Conservation (phyloP, 2,113 vertebrate genomes). For the Dipodomys spectabilis region DNA sequence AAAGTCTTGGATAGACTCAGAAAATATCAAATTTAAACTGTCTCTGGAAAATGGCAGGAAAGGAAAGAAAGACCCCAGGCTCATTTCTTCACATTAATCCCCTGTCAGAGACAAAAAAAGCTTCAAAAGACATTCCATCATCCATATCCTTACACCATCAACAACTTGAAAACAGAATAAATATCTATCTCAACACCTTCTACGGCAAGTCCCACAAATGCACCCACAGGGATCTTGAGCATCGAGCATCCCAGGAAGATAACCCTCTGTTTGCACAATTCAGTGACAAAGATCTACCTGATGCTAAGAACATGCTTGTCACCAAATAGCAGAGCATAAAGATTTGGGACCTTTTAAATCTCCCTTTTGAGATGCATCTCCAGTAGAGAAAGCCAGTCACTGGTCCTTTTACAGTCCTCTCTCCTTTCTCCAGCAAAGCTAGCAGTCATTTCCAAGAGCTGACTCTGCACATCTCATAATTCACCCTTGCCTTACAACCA, state of each 20-base stretch:
- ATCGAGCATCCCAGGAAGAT: neutral
- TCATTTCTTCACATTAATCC: neutral
- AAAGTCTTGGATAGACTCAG: no score
- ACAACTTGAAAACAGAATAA: neutral
- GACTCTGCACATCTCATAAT: no score
- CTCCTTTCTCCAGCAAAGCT: slow-evolving; percentile 44
- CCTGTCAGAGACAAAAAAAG: neutral
- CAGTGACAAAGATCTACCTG: neutral
- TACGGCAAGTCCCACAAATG: neutral
- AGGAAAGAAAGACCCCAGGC: neutral
- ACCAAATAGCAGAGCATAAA: neutral
- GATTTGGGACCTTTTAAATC: no score
- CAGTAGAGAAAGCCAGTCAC: neutral
- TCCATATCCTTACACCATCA: neutral
- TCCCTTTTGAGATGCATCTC: neutral
- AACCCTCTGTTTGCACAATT: neutral
- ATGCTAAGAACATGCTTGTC: neutral
- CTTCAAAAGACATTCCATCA: slow-evolving; percentile 8
- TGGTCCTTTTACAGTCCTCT: slow-evolving; percentile 16
- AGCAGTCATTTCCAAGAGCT: no score
- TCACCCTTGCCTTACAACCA: no score
- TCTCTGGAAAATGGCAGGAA: no score
- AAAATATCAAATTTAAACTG: no score
- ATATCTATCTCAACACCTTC: neutral
- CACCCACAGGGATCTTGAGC: neutral